Evolutionary conservation across 2,888 invertebrate species (phyloP).

Genomic region (Calliphora vomitoria): DNA sequence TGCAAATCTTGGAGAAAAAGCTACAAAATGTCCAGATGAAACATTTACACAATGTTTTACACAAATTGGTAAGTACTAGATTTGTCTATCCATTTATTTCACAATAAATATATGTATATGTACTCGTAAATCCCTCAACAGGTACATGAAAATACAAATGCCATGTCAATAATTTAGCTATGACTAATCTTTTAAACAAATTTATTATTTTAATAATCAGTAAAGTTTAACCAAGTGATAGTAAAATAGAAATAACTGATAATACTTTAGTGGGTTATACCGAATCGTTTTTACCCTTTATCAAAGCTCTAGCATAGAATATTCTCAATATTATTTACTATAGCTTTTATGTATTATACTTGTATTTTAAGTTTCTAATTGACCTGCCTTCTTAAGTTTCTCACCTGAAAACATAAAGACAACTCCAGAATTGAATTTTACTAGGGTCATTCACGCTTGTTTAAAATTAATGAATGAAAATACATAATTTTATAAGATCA

Average conservation of each 20-base stretch:
- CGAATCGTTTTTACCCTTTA: neutral
- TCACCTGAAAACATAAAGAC: no score
- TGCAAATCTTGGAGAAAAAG: neutral
- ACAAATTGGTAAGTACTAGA: constrained; percentile 64
- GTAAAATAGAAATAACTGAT: neutral
- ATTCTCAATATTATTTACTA: no score
- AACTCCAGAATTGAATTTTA: no score
- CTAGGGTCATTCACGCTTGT: no score
- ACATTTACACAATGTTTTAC: constrained; percentile 55
- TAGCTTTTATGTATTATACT: no score
- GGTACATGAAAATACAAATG: no score
- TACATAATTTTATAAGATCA: no score
- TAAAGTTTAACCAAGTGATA: constrained; percentile 4
- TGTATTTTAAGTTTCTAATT: no score
- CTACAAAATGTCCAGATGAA: neutral
- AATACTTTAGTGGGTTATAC: neutral
- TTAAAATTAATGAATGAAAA: no score
- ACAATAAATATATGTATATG: neutral
- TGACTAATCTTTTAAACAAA: constrained; percentile 29
- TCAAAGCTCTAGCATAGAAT: no score
- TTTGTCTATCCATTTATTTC: neutral
- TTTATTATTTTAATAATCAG: constrained; percentile 41
- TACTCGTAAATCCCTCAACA: no score
- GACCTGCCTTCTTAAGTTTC: no score
- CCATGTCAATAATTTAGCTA: neutral